phyloP scores from a whole-genome alignment of 2,888 invertebrate genomes.

The Ectemnius cavifrons region DNA sequence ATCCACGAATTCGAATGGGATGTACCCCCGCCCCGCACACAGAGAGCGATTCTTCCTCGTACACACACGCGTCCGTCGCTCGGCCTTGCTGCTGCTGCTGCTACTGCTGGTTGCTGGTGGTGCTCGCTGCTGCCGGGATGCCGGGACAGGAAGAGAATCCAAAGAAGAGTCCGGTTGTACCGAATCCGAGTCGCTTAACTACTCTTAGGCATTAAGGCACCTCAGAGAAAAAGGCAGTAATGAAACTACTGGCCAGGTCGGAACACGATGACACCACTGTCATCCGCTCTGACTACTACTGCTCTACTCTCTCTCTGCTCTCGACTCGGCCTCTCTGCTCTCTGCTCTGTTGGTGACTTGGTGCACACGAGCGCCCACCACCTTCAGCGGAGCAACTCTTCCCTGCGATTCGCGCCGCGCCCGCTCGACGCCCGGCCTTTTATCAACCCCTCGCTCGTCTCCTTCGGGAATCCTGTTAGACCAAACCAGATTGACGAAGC shows the following conservation, averaged over 20 bases:
- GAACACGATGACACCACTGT: neutral
- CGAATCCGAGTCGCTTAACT: too few relatives aligned
- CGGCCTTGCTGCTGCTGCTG: too few relatives aligned
- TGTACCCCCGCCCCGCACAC: slow-evolving; percentile 37
- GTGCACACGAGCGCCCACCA: slow-evolving; percentile 57
- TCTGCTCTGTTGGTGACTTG: slow-evolving; percentile 45
- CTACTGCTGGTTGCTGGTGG: too few relatives aligned
- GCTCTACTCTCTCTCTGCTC: too few relatives aligned
- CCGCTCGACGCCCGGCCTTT: slow-evolving; percentile 65
- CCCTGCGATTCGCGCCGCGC: slow-evolving; percentile 33
- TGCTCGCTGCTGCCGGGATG: too few relatives aligned
- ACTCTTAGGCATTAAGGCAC: too few relatives aligned
- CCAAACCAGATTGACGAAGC: slow-evolving; percentile 88
- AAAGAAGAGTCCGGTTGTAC: too few relatives aligned
- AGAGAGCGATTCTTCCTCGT: slow-evolving; percentile 17
- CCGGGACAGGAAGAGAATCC: too few relatives aligned
- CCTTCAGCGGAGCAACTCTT: slow-evolving; percentile 62
- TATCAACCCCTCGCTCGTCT: slow-evolving; percentile 81
- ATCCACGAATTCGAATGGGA: slow-evolving; percentile 36
- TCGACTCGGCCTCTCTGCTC: too few relatives aligned
- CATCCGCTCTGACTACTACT: neutral
- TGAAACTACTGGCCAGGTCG: too few relatives aligned
- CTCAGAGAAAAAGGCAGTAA: too few relatives aligned
- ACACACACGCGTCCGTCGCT: neutral
- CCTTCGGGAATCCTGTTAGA: slow-evolving; percentile 85